Base-by-base conservation (phyloP, 2,113 vertebrate genomes). In the Pleuronectes platessa region DNA sequence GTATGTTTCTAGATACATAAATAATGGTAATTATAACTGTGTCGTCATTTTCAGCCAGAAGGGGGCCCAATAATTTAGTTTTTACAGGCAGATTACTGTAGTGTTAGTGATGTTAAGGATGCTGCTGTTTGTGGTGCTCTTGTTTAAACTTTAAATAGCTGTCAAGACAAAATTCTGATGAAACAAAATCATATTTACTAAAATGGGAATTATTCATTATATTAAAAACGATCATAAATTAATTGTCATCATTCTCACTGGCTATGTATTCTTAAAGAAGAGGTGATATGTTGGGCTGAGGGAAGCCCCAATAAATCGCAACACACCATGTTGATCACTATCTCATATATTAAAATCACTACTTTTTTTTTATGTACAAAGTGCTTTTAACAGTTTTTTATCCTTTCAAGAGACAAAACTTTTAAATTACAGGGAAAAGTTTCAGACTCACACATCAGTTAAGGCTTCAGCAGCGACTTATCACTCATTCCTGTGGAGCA, bases 181-280 rank as follows among this genome's bases (percentile, higher is more conserved):
- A 49, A 49, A 54, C n/a, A 71, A 31, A 78, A 45, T n/a, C 6
- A 9, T 40, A 10, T 58, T 31, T 6, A 26, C 69, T 31, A 21
- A 75, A 71, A 70, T 13, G 53, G 47, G 3, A 66, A 56, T 35
- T 37, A 9, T 60, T 58, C 54, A 10, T 31, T 42, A 51, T 56
- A 55, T 53, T 56, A 49, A 62, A 68, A 70, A 69, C 5, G 35
- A 26, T 56, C 45, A 53, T 20, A 17, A 74, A 74, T 61, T 0
- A 47, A 68, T 1, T 31, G 27, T 87, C 78, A 75, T 76, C 78
- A 87, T 78, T 88, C 83, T 74, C 85, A 89, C 87, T 93, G 90
- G 90, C 93, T 93, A 70, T 90, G 90, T 93, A 93, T 93, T 95
- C 94, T 93, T 87, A 91, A 87, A 94, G 87, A 92, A 90, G 84